These are phyloP conservation scores for Astropecten irregularis DNA, from an alignment of 53 echinoderm and acorn worm species.

Conservation along the genomic window DNA sequence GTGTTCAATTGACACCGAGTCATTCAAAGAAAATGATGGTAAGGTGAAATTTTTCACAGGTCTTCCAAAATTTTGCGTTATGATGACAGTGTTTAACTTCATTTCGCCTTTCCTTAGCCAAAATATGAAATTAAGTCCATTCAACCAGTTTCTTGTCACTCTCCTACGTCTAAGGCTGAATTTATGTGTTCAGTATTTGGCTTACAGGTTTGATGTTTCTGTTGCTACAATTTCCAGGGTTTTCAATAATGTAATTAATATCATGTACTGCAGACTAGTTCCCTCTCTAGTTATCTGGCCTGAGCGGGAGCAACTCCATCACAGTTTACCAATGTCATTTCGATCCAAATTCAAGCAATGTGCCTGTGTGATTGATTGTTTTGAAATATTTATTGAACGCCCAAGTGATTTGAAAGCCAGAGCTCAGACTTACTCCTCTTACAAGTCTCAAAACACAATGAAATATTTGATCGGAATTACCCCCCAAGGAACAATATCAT, in stretches of 20 bases:
- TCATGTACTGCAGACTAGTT: neutral
- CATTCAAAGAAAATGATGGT: neutral
- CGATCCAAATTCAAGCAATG: neutral
- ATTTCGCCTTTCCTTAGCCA: neutral
- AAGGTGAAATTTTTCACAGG: neutral
- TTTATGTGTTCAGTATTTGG: too few species aligned
- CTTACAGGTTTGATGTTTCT: too few species aligned
- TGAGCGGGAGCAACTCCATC: neutral
- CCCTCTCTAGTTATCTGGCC: neutral
- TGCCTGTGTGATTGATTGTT: constrained; percentile 47
- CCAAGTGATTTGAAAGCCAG: constrained; percentile 40
- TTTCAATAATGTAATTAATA: too few species aligned
- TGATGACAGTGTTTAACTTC: neutral
- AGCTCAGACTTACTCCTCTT: constrained; percentile 38
- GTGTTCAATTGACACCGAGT: neutral
- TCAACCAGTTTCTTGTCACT: too few species aligned
- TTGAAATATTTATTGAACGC: constrained; percentile 45
- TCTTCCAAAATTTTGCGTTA: neutral
- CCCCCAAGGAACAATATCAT: constrained; percentile 38
- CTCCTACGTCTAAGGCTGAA: too few species aligned
- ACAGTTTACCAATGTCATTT: neutral
- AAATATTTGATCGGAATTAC: constrained; percentile 37
- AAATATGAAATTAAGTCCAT: too few species aligned
- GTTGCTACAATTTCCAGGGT: too few species aligned
- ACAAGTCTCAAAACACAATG: constrained; percentile 28